Base-by-base conservation (phyloP, 2,888 invertebrate genomes). In the Gortyna flavago region DNA sequence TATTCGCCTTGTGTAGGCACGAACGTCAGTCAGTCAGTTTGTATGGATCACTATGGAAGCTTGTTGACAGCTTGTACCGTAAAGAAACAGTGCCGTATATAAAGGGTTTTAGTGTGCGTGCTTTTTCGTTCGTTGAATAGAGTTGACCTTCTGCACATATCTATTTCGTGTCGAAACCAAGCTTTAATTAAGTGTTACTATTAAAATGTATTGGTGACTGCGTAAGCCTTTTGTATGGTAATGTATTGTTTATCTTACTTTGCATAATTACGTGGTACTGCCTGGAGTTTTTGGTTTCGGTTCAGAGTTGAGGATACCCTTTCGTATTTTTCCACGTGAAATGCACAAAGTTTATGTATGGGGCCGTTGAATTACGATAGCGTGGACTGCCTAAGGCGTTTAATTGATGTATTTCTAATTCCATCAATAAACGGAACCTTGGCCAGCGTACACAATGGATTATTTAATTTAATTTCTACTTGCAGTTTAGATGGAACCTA, bases 191-290 rank as follows among this genome's bases (percentile, higher is more conserved):
- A 83, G 77, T 72, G 81, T 57, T 38, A 21, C 71, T 59, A 68
- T 75, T 74, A 64, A 78, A 84, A 85, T 62, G 79, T 85, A 77
- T 67, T 78, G 68, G 72, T 77, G 70, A 77, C 41, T 72, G 72
- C 66, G 66, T 75, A 59, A 75, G 70, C 79, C 82, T 75, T 85
- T 84, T 81, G 72, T 79, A 85, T 85, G 84, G 25, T 75, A 84
- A 84, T 85, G 54, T 71, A 29, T 51, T 84, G 82, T 75, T 84
- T 85, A n/a, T 71, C 2, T 73, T 71, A 61, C 54, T 85, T 75
- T 78, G 72, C 75, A 78, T 84, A 78, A 75, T 75, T 73, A 74
- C 32, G 29, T 6, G 25, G 29, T 74, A 67, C 67, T 71, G 70
- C n/a, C 41, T 35, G 18, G 54, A 80, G 44, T 67, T 79, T 51